These are phyloP conservation scores for Meandrusa payeni DNA, from an alignment of 2,888 invertebrate genomes.

Conservation along the genomic window DNA sequence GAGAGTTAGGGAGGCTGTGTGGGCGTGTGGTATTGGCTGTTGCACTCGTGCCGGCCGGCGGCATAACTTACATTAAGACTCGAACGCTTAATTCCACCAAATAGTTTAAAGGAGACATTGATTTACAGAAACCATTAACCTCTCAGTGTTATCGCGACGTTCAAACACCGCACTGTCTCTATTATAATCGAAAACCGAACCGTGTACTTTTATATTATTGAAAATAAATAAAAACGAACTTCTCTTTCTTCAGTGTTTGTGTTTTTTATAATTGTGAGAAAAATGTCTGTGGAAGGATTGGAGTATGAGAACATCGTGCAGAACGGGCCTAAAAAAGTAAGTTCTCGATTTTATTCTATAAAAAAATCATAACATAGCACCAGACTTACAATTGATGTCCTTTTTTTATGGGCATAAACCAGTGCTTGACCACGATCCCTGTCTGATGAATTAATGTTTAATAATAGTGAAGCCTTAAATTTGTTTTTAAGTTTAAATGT, in stretches of 20 bases:
- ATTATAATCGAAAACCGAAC: slow-evolving; percentile 27
- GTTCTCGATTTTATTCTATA: slow-evolving; percentile 39
- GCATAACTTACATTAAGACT: slow-evolving; percentile 49
- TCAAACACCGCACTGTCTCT: slow-evolving; percentile 40
- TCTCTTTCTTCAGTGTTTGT: slow-evolving; percentile 45
- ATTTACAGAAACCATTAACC: slow-evolving; percentile 47
- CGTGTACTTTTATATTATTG: slow-evolving; percentile 41
- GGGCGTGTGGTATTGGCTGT: slow-evolving; percentile 64
- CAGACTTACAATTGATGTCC: too few relatives aligned
- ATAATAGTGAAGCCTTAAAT: too few relatives aligned
- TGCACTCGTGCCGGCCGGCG: slow-evolving; percentile 62
- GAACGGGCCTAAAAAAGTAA: slow-evolving; percentile 84
- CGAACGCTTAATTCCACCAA: slow-evolving; percentile 52
- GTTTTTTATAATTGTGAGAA: slow-evolving; percentile 57
- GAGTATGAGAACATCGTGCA: slow-evolving; percentile 84
- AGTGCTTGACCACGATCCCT: too few relatives aligned
- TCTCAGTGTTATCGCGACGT: slow-evolving; percentile 49
- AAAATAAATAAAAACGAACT: slow-evolving; percentile 41
- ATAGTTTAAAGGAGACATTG: slow-evolving; percentile 59
- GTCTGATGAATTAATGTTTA: too few relatives aligned
- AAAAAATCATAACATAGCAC: slow-evolving; percentile 29
- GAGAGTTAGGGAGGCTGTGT: slow-evolving; percentile 73
- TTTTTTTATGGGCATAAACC: too few relatives aligned
- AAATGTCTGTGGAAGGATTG: slow-evolving; percentile 81
- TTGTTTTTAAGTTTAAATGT: too few relatives aligned